A percentile compares a stretch with the other conserved stretches of the same genome.
These are phyloP conservation scores for Sebastes steindachneri DNA, from an alignment of 2,797 vertebrate species.

Conservation along the genomic window DNA sequence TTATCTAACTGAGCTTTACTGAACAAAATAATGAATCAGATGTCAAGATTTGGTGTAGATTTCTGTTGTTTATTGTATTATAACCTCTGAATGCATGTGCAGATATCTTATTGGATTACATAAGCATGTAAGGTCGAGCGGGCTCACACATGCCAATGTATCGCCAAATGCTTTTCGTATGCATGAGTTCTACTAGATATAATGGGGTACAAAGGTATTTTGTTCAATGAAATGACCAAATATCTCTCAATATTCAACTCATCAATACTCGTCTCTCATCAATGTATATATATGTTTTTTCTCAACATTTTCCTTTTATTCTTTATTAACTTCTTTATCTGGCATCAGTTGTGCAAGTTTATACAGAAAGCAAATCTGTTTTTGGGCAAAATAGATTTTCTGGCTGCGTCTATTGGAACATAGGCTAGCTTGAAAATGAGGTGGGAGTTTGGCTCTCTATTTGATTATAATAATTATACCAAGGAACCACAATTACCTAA, in stretches of 20 bases:
- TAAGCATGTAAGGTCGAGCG: neutral
- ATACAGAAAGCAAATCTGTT: neutral
- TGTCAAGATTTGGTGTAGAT: neutral
- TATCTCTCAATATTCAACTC: neutral
- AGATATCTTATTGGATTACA: neutral
- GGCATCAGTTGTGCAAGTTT: neutral
- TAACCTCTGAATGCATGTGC: neutral
- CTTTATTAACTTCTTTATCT: neutral
- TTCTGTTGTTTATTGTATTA: neutral
- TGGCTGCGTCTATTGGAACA: neutral
- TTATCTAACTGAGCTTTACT: neutral
- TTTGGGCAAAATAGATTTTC: neutral
- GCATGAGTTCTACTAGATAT: neutral
- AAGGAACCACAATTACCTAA: conserved; percentile 26
- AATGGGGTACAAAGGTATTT: neutral
- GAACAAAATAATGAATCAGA: neutral
- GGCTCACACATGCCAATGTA: neutral
- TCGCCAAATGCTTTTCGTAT: neutral
- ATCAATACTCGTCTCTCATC: neutral
- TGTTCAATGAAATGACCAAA: neutral
- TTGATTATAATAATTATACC: conserved; percentile 33
- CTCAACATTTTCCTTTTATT: neutral
- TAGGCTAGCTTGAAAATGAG: conserved; percentile 5
- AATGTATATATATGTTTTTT: neutral
- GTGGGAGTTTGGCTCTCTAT: conserved; percentile 16